phyloP scores from a whole-genome alignment of 2,113 vertebrate genomes.

The Peromyscus polionotus region DNA sequence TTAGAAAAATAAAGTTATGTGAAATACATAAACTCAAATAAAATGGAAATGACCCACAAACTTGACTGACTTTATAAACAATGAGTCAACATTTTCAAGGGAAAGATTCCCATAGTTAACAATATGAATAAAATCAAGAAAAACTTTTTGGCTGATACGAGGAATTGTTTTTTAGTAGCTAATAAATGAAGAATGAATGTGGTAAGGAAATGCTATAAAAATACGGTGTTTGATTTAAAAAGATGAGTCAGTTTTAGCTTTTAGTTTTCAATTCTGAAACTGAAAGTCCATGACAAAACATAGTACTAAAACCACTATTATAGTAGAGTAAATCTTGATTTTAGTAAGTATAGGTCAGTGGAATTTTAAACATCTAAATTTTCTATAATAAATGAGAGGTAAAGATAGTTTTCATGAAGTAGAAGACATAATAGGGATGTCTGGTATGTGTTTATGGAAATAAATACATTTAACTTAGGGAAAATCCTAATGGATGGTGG shows the following conservation, averaged over 20 bases:
- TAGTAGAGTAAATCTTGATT: neutral
- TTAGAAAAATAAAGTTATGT: neutral
- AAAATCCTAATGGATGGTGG: neutral
- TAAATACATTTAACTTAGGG: neutral
- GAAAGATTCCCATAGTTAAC: neutral
- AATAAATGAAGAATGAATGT: neutral
- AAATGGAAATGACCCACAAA: neutral
- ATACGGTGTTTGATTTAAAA: neutral
- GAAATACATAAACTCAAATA: neutral
- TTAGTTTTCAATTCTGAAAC: neutral
- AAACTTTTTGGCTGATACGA: neutral
- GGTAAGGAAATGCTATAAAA: neutral
- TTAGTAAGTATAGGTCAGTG: neutral
- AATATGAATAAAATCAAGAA: neutral
- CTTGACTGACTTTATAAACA: neutral
- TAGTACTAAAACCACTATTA: neutral
- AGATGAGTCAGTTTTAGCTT: neutral
- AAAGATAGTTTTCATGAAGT: neutral
- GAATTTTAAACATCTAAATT: neutral
- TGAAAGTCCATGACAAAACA: neutral
- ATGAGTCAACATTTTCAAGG: neutral
- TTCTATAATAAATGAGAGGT: neutral
- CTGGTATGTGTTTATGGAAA: neutral
- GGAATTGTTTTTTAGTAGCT: neutral
- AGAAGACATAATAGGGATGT: neutral